A percentile compares a stretch with the other conserved stretches of the same genome.
Conservation (phyloP, 2,113 vertebrate species). For the Otocyon megalotis region DNA sequence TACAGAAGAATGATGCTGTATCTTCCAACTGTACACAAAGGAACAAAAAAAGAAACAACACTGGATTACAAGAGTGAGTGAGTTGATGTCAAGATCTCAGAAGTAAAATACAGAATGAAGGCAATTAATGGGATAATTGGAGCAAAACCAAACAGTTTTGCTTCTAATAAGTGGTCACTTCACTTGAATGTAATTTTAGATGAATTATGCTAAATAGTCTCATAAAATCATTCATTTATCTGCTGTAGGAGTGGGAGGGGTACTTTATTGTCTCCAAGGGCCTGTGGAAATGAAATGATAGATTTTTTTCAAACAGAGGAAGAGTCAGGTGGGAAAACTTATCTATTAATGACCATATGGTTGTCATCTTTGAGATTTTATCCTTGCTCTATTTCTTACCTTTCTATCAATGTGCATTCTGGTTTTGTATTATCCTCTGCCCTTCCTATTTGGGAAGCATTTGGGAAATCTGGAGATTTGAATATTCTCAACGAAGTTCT, state of each 20-base stretch:
- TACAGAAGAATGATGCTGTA: not conserved
- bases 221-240: slow-evolving; percentile 15
- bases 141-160: slow-evolving; percentile 57
- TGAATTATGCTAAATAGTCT: not conserved
- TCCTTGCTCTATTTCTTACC: not conserved
- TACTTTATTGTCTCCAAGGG: not conserved
- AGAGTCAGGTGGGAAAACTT: not conserved
- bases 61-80: not conserved
- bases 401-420: not conserved
- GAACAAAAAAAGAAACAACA: not conserved
- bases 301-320: not conserved
- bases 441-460: not conserved
- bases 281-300: not conserved
- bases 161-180: slow-evolving; percentile 42
- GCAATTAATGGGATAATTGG: slow-evolving; percentile 52
- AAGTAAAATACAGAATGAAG: slow-evolving; percentile 30
- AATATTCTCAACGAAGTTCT: not conserved
- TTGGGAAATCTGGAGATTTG: not conserved
- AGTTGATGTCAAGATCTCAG: slow-evolving; percentile 32
- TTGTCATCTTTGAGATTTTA: not conserved
- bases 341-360: not conserved
- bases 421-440: not conserved
- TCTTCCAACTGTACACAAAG: not conserved
- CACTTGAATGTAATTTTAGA: slow-evolving; percentile 46
- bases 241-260: not conserved